These are phyloP conservation scores for Apolygus lucorum DNA, from an alignment of 1,140 invertebrate genomes.

Conservation along the genomic window DNA sequence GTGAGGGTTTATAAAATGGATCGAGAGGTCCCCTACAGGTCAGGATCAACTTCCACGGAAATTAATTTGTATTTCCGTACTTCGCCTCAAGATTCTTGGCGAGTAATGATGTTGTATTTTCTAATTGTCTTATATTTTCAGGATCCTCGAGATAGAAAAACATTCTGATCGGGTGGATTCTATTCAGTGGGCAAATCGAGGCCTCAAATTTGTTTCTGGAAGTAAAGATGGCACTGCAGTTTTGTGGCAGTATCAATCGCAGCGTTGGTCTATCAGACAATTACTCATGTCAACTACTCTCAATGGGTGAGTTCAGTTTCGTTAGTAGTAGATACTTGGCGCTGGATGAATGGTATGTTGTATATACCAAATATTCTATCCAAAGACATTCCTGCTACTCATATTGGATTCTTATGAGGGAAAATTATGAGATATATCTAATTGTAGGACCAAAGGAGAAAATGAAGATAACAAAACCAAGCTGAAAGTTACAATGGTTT, in stretches of 20 bases:
- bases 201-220: slow-evolving; percentile 82
- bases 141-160: slow-evolving; percentile 75
- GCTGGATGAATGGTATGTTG: no score
- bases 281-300: slow-evolving; percentile 64
- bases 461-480: slow-evolving; percentile 55
- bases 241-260: slow-evolving; percentile 84
- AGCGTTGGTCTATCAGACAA: slow-evolving; percentile 74
- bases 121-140: no score
- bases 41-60: slow-evolving; percentile 31
- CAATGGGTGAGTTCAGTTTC: slow-evolving; percentile 49
- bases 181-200: slow-evolving; percentile 85
- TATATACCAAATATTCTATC: no score
- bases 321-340: no score
- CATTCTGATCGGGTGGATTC: slow-evolving; percentile 93
- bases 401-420: no score
- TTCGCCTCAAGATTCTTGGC: no score
- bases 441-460: slow-evolving; percentile 22
- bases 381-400: no score
- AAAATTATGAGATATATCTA: no score
- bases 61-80: no score
- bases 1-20: slow-evolving; percentile 83
- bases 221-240: slow-evolving; percentile 93
- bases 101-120: no score
- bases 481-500: slow-evolving; percentile 88
- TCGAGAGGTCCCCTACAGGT: slow-evolving; percentile 39